Percentiles rank a stretch among this genome's conserved stretches.
These are phyloP conservation scores for Paragorgia papillata DNA, from an alignment of 92 coral and sea anemone species.

Conservation along the genomic window DNA sequence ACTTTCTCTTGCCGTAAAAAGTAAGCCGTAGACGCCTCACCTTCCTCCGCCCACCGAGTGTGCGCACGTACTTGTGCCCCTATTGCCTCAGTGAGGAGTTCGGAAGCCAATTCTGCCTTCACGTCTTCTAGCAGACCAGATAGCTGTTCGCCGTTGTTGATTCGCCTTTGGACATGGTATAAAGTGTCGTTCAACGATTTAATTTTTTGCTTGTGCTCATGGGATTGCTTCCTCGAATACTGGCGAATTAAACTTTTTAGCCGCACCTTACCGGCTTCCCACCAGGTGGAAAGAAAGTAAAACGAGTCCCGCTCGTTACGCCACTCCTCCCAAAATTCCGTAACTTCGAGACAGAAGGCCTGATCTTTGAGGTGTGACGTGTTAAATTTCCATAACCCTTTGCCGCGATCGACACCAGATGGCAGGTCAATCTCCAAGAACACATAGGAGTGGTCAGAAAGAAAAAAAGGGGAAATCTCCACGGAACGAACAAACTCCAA, in stretches of 20 bases:
- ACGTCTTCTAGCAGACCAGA: not conserved
- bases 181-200: too few species aligned
- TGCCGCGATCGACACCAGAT: too few species aligned
- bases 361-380: slow-evolving; percentile 34
- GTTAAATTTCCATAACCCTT: slow-evolving; percentile 59
- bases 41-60: slow-evolving; percentile 23
- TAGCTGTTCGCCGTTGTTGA: too few species aligned
- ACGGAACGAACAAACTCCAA: too few species aligned
- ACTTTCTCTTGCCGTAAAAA: not conserved
- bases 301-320: too few species aligned
- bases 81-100: not conserved
- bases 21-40: not conserved
- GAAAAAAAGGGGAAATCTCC: not conserved
- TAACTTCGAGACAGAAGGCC: slow-evolving; percentile 1
- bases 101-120: not conserved
- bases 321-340: too few species aligned
- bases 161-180: too few species aligned
- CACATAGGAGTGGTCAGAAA: too few species aligned
- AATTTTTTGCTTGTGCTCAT: not conserved
- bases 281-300: too few species aligned
- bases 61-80: slow-evolving; percentile 20
- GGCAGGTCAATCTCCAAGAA: too few species aligned
- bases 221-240: not conserved
- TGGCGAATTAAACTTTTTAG: too few species aligned
- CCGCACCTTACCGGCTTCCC: too few species aligned